Percentiles rank a stretch among this genome's conserved stretches.
phyloP scores from a whole-genome alignment of 2,113 vertebrate genomes.

The Glaucidium brasilianum region DNA sequence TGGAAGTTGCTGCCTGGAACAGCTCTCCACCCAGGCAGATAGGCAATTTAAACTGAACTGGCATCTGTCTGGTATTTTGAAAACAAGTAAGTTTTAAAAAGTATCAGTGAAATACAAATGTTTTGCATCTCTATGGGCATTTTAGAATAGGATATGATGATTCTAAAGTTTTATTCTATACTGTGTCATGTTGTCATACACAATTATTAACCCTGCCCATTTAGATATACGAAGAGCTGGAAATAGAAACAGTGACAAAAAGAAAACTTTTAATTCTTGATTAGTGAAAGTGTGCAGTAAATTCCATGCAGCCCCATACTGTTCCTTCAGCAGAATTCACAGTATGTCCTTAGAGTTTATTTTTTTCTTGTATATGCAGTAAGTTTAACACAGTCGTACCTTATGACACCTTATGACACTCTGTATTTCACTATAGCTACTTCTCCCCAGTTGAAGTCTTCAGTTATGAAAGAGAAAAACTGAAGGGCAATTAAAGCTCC shows the following conservation, averaged over 20 bases:
- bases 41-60: not conserved
- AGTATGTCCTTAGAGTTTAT: not conserved
- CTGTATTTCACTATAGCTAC: not conserved
- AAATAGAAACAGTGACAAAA: not conserved
- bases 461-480: not conserved
- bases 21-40: not conserved
- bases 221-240: not conserved
- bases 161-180: not conserved
- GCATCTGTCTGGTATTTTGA: not conserved
- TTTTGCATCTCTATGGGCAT: not conserved
- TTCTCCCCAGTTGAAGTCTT: not conserved
- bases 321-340: not conserved
- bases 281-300: not conserved
- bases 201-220: not conserved
- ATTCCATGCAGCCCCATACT: not conserved
- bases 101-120: not conserved
- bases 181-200: not conserved
- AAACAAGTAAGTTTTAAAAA: not conserved
- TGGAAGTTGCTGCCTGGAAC: not conserved
- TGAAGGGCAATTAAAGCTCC: not conserved
- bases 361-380: not conserved
- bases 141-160: not conserved
- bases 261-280: not conserved
- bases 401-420: not conserved
- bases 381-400: not conserved